Evolutionary conservation across 2,113 vertebrate species (phyloP).

Genomic region (Centropristis striata): DNA sequence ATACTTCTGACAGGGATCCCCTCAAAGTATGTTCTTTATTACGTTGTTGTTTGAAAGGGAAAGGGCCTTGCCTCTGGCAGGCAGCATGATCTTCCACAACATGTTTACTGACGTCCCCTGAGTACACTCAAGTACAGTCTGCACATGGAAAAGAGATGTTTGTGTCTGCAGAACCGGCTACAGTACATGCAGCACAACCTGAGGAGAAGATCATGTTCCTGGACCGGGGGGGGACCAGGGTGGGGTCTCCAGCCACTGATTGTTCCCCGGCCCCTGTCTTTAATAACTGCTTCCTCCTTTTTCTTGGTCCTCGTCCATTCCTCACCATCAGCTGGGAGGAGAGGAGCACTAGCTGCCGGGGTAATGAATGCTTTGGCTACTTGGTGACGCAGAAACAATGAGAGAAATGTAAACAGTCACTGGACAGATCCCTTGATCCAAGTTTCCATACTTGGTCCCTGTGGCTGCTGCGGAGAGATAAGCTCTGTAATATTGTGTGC

Average conservation of each 20-base stretch:
- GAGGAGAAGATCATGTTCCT: constrained; percentile 35
- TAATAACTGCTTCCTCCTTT: constrained; percentile 60
- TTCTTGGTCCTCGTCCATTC: constrained; percentile 28
- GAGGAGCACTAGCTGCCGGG: constrained; percentile 41
- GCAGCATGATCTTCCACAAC: constrained; percentile 37
- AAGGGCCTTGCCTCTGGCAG: constrained; percentile 19
- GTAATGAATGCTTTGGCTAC: constrained; percentile 69
- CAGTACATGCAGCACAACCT: background rate
- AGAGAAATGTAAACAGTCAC: constrained; percentile 79
- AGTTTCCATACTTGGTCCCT: constrained; percentile 67
- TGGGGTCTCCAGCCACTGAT: constrained; percentile 57
- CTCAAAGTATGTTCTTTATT: constrained; percentile 15
- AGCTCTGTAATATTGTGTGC: constrained; percentile 39
- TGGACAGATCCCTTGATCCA: constrained; percentile 60
- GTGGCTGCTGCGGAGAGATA: constrained; percentile 62
- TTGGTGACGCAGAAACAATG: constrained; percentile 75
- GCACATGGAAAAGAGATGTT: constrained; percentile 34
- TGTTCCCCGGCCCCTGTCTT: constrained; percentile 58
- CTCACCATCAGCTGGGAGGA: constrained; percentile 56
- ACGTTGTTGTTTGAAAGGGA: constrained; percentile 33
- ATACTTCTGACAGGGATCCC: constrained; percentile 17
- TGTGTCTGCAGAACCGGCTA: constrained; percentile 16
- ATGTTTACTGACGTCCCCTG: constrained; percentile 44
- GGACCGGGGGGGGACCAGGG: constrained; percentile 39
- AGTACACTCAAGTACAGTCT: constrained; percentile 10